phyloP scores from a whole-genome alignment of 2,113 vertebrate species.

The Pardalotus punctatus region DNA sequence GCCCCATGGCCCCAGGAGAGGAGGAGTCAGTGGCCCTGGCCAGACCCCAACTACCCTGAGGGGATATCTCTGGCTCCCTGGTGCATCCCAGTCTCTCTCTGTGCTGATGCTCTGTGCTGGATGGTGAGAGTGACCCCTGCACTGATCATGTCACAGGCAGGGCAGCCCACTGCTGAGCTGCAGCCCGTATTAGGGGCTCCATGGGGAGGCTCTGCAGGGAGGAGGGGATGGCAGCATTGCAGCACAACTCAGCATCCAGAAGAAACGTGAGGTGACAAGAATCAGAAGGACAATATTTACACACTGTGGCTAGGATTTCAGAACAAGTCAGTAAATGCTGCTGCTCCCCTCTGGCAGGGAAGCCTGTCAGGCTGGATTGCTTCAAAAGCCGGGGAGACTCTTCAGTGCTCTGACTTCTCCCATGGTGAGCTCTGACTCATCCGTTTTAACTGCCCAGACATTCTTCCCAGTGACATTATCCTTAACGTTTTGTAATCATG shows the following conservation, averaged over 20 bases:
- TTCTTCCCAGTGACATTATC: slow-evolving; percentile 77
- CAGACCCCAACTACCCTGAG: accelerated
- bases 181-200: accelerated
- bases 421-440: slow-evolving; percentile 74
- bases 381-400: slow-evolving; percentile 43
- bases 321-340: slow-evolving; percentile 51
- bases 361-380: slow-evolving; percentile 67
- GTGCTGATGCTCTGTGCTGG: neutral
- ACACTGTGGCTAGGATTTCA: neutral
- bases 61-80: accelerated
- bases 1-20: neutral
- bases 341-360: slow-evolving; percentile 16
- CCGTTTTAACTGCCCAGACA: slow-evolving; percentile 68
- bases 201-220: neutral
- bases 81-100: neutral
- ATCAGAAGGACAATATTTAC: slow-evolving; percentile 70
- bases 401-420: slow-evolving; percentile 62
- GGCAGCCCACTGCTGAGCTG: neutral
- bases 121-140: neutral
- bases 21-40: neutral
- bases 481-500: slow-evolving; percentile 81
- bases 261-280: slow-evolving; percentile 67
- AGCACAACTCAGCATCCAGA: neutral
- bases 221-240: neutral
- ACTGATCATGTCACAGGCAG: accelerated